Evolutionary conservation across 2,113 vertebrate species (phyloP).

Genomic region (Pedetes capensis): DNA sequence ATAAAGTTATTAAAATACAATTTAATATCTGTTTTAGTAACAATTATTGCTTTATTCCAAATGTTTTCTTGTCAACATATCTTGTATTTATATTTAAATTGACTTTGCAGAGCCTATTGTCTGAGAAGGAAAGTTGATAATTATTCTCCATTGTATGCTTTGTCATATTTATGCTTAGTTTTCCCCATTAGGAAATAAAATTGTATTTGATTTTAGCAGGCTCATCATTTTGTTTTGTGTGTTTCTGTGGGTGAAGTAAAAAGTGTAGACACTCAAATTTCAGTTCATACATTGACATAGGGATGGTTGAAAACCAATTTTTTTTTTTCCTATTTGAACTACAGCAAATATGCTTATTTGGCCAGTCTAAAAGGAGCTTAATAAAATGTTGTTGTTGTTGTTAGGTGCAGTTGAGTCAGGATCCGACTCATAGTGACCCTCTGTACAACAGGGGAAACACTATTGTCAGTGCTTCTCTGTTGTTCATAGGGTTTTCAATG

Average conservation of each 20-base stretch:
- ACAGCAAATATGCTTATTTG: neutral
- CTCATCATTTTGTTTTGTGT: constrained; percentile 28
- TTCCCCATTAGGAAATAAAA: neutral
- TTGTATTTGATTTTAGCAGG: constrained; percentile 30
- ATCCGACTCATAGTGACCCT: too few species aligned
- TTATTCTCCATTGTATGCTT: neutral
- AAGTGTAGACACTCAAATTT: neutral
- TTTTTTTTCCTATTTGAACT: neutral
- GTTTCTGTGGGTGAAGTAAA: neutral
- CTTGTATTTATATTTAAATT: constrained; percentile 33
- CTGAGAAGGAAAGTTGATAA: constrained; percentile 42
- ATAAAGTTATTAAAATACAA: constrained; percentile 60
- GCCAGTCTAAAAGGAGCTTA: neutral
- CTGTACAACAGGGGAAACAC: too few species aligned
- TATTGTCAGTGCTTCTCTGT: too few species aligned
- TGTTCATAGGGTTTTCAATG: too few species aligned
- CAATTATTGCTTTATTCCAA: constrained; percentile 43
- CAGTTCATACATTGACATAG: neutral
- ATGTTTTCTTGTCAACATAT: constrained; percentile 31
- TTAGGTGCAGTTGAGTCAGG: too few species aligned
- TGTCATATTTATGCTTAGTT: constrained; percentile 44
- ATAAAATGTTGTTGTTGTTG: too few species aligned
- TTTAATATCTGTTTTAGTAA: constrained; percentile 41
- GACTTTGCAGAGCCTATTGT: neutral
- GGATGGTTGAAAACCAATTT: neutral